Evolutionary conservation across 2,888 invertebrate species (phyloP), one percentile per base, ranked within the genome.

Genomic region (Colostygia pectinataria): DNA sequence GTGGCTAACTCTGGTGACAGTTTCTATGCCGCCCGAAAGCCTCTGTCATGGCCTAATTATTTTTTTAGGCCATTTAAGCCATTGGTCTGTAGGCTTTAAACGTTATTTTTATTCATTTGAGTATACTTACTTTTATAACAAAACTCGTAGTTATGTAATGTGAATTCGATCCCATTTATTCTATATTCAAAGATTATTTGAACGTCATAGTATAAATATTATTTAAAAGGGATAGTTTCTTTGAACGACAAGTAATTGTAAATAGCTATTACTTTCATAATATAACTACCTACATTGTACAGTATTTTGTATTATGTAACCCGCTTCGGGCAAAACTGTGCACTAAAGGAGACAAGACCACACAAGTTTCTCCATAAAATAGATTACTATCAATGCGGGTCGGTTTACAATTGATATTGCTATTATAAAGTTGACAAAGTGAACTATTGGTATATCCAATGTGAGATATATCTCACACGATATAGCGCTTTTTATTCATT

Each of bases 391-490:
- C 37, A 51, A 51, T 51, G 41, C 41, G 45, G 51, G 45, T 32
- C 8, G 12, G 25, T 27, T 40, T 41, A 18, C 41, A 37, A 42
- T 46, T 46, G 40, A 51, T 42, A 45, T 45, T 51, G 51, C 45
- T 51, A 37, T 45, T 41, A 37, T 40, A 44, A 39, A 42, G 27
- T 42, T 34, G 44, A 51, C 50, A 45, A 44, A 44, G 40, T 49
- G 28, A 20, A 33, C 31, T 38, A 38, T 49, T 1, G 31, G 9
- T n/a, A n/a, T n/a, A n/a, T n/a, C n/a, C n/a, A n/a, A n/a, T n/a
- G n/a, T n/a, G n/a, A n/a, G n/a, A 10, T 28, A 33, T 38, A 38
- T 27, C 39, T 39, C 28, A 10, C 20, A 40, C 13, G 12, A 29
- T 7, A 20, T 20, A 31, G 12, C 9, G 4, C 13, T 23, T 14